Base-by-base conservation (phyloP, 2,797 vertebrate species). In the Tapera naevia region DNA sequence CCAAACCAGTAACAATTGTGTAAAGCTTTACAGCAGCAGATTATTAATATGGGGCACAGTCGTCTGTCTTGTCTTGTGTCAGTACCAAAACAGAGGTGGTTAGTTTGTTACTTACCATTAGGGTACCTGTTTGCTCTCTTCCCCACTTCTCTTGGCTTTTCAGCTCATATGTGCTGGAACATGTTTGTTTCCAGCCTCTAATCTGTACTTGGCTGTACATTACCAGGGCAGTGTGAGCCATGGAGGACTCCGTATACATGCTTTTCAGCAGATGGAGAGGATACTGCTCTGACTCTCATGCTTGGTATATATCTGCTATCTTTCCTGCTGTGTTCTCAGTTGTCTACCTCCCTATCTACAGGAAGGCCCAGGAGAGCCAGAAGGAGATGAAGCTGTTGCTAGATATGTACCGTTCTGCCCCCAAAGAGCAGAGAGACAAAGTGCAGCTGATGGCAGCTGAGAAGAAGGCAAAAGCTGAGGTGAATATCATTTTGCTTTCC, bases 361-460 rank as follows among this genome's bases (percentile, higher is more conserved):
- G 99, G 97, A 99, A 99, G 97, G 99, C 99, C 11, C 99, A 99
- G 93, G 99, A 99, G 96, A 99, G 99, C 72, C 99, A 99, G 90
- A 98, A 99, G 94, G 99, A 99, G 97, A 99, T 99, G 99, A 99
- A 99, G 89, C 97, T 99, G 3, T 95, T 99, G 86, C 95, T 99
- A 54, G 99, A 99, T 96, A 99, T 99, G 99, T 99, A 99, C 93
- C 98, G 98, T 51, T 99, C 99, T 33, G 99, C 99, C 24, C 99
- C 99, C 5, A 99, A 99, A 93, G 99, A 99, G 93, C 99, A 99
- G 97, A 98, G 99, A 56, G 99, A 99, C 97, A 99, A 99, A 97
- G 99, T 99, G 21, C 99, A 99, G 94, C 98, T 99, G 15, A 99
- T 99, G 99, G 99, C 99, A 72, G 99, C 99, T 27, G 99, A 99